Conservation (phyloP, 2,797 vertebrate genomes). For the Silurus lanzhouensis region DNA sequence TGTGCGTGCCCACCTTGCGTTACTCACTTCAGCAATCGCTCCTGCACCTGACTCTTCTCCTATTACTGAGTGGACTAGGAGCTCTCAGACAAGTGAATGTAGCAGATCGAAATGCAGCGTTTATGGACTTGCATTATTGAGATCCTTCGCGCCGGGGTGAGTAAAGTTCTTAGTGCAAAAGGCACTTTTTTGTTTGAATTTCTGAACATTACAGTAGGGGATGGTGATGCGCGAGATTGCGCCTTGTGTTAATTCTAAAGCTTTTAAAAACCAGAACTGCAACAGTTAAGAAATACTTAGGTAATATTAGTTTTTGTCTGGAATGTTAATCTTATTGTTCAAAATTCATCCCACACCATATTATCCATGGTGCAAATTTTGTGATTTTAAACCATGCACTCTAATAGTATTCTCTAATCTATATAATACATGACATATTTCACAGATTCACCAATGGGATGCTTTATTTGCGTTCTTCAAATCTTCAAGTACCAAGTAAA, state of each 20-base stretch:
- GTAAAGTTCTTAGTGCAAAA: slow-evolving; percentile 11
- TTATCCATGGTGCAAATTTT: not conserved
- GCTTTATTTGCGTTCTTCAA: not conserved
- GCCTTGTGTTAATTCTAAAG: not conserved
- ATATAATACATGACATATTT: no score
- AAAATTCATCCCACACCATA: not conserved
- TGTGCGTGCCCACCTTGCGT: slow-evolving; percentile 20
- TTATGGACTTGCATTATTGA: not conserved
- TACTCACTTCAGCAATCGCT: slow-evolving; percentile 33
- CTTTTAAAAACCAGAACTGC: not conserved
- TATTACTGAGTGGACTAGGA: not conserved
- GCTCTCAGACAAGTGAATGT: not conserved
- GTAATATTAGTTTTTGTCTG: not conserved
- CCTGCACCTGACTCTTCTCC: slow-evolving; percentile 32
- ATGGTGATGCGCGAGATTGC: not conserved
- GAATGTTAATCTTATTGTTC: not conserved
- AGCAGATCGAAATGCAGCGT: not conserved
- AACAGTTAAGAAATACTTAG: not conserved
- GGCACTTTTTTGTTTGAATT: not conserved
- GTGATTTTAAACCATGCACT: no score
- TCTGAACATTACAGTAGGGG: not conserved
- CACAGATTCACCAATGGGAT: no score
- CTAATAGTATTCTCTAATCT: no score
- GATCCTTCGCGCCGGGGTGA: not conserved
- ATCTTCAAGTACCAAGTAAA: not conserved